Evolutionary conservation across 2,888 invertebrate genomes (phyloP), one percentile per base, ranked within the genome.

Genomic region (Cryptus armator): DNA sequence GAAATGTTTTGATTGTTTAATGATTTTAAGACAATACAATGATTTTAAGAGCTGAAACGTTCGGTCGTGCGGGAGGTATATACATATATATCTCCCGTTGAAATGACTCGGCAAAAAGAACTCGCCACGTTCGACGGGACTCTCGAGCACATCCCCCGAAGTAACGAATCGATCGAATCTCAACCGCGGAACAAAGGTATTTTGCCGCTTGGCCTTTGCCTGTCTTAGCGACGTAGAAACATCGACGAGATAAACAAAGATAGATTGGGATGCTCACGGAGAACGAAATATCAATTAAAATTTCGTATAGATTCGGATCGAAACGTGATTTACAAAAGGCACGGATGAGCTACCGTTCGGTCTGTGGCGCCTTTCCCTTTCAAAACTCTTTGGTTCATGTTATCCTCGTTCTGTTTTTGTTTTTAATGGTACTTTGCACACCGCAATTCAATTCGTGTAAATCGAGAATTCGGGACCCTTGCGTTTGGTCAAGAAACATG

Each of bases 281-380:
- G 86, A 86, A 84, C 87, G 88, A 90, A 91, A 91, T 91, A 91
- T 91, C 91, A 91, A 91, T 91, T 91, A 90, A 91, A 91, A 89
- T 90, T 88, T 56, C 19, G 75, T 43, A 19, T 46, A 74, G 81
- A 72, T 46, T n/a, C 56, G 29, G 56, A 72, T 72, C 56, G 19
- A 72, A 44, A 43, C n/a, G 19, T 29, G 19, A 44, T 44, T 56
- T 24, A 59, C 44, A 70, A 62, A 75, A 75, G 32, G 62, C 24
- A 75, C 48, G 37, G 44, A 80, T 75, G 48, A 48, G 81, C 81
- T 81, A 81, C 81, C 81, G 75, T 48, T 67, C 14, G 44, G 68
- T 48, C 46, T 46, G n/a, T 68, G 81, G 62, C 59, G 16, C 67
- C 24, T n/a, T 71, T 16, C 12, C n/a, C 56, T 71, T 64, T 64